A percentile compares a stretch with the other conserved stretches of the same genome.
phyloP scores from a whole-genome alignment of 2,888 invertebrate species.

The Caenorhabditis japonica region DNA sequence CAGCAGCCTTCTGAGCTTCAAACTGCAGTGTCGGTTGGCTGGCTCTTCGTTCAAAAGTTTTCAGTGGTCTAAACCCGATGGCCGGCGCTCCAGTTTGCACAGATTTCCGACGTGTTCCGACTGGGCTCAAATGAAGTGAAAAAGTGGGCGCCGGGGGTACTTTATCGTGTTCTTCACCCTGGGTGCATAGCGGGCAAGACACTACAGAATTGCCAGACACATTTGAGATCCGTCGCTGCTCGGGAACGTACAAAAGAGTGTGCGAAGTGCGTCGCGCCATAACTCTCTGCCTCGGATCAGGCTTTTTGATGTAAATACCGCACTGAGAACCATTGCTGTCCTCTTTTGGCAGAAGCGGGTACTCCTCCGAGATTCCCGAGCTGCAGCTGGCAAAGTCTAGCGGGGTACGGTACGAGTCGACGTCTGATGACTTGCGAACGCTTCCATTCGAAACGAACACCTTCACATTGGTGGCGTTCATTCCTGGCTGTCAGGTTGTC shows the following conservation, averaged over 20 bases:
- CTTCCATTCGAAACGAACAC: slow-evolving; percentile 59
- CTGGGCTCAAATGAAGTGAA: slow-evolving; percentile 57
- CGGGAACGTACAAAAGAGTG: slow-evolving; percentile 72
- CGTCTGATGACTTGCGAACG: slow-evolving; percentile 39
- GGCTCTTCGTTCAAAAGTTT: slow-evolving; percentile 71
- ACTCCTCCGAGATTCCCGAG: slow-evolving; percentile 37
- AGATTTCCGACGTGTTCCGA: slow-evolving; percentile 62
- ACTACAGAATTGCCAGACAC: slow-evolving; percentile 69
- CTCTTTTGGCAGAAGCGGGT: slow-evolving; percentile 28
- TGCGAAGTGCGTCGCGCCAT: slow-evolving; percentile 68
- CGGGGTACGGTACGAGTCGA: slow-evolving; percentile 37
- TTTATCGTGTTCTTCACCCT: slow-evolving; percentile 58
- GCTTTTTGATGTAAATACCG: slow-evolving; percentile 59
- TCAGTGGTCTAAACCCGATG: slow-evolving; percentile 71
- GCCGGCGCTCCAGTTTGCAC: slow-evolving; percentile 74
- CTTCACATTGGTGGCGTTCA: slow-evolving; percentile 55
- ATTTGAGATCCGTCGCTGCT: slow-evolving; percentile 68
- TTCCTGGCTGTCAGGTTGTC: slow-evolving; percentile 20
- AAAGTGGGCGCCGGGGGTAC: slow-evolving; percentile 45
- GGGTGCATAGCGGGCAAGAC: slow-evolving; percentile 69
- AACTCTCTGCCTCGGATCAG: slow-evolving; percentile 61
- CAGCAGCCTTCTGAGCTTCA: slow-evolving; percentile 29
- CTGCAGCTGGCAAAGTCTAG: slow-evolving; percentile 43
- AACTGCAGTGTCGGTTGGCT: slow-evolving; percentile 69
- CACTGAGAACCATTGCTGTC: slow-evolving; percentile 14